Percentiles rank a stretch among this genome's conserved stretches.
phyloP scores from a whole-genome alignment of 2,888 invertebrate genomes.

The Dichetophora obliterata region DNA sequence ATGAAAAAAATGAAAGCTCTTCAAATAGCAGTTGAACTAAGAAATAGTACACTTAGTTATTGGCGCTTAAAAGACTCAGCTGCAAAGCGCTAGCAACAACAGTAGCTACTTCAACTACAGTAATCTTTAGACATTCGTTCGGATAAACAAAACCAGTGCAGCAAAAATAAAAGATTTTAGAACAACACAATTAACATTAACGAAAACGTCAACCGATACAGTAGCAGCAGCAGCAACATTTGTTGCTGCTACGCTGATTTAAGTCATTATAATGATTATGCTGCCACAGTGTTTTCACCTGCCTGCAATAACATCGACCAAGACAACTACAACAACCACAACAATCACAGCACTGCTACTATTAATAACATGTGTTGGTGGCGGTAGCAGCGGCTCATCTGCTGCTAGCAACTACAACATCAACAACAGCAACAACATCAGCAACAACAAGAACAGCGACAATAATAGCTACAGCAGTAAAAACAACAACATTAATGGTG shows the following conservation, averaged over 20 bases:
- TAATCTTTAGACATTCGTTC: no score
- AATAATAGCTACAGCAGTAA: slow-evolving; percentile 43
- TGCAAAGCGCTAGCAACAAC: no score
- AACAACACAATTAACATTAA: slow-evolving; percentile 27
- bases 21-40: no score
- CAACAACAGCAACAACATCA: slow-evolving; percentile 37
- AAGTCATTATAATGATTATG: slow-evolving; percentile 68
- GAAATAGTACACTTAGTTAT: no score
- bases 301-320: slow-evolving; percentile 54
- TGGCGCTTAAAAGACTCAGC: no score
- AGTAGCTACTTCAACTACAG: no score
- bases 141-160: slow-evolving; percentile 25
- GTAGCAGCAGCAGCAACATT: slow-evolving; percentile 49
- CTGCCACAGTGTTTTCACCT: slow-evolving; percentile 65
- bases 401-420: slow-evolving; percentile 37
- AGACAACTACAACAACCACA: slow-evolving; percentile 47
- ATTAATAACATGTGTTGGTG: slow-evolving; percentile 57
- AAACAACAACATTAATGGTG: slow-evolving; percentile 42
- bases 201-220: slow-evolving; percentile 29
- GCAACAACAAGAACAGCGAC: slow-evolving; percentile 50
- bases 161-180: background rate
- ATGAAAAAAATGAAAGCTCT: no score
- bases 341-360: slow-evolving; percentile 46
- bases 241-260: slow-evolving; percentile 45
- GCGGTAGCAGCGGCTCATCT: slow-evolving; percentile 50